phyloP scores from a whole-genome alignment of 2,888 invertebrate species.

The Scaptomyza parva region DNA sequence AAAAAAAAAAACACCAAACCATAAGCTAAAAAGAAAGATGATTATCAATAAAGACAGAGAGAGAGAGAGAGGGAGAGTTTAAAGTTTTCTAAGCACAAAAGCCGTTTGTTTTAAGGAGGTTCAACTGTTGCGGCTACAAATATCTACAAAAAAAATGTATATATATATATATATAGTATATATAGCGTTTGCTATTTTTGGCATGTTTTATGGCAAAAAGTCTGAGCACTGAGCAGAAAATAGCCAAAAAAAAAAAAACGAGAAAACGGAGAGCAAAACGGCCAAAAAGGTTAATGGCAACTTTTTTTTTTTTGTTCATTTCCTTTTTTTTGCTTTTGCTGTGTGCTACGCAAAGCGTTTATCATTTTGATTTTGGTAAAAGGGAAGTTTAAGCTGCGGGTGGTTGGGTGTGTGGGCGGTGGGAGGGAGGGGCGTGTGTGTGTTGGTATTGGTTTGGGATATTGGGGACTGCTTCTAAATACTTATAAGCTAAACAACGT shows the following conservation, averaged over 20 bases:
- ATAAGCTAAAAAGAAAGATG: neutral
- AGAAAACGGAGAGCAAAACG: slow-evolving; percentile 22
- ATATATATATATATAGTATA: neutral
- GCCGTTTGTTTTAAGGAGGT: neutral
- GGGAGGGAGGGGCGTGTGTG: neutral
- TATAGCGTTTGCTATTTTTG: slow-evolving; percentile 65
- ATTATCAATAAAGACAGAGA: neutral
- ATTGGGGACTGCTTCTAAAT: slow-evolving; percentile 35
- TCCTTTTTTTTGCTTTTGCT: no score
- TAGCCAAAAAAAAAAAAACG: slow-evolving; percentile 23
- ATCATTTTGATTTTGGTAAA: slow-evolving; percentile 27
- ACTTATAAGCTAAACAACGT: slow-evolving; percentile 63
- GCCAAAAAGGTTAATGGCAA: slow-evolving; percentile 72
- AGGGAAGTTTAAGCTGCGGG: neutral
- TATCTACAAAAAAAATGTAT: neutral
- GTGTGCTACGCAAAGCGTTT: slow-evolving; percentile 31
- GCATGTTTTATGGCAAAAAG: slow-evolving; percentile 67
- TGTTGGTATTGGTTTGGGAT: slow-evolving; percentile 11
- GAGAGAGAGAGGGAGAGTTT: neutral
- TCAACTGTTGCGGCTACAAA: slow-evolving; percentile 20
- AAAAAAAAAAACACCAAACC: neutral
- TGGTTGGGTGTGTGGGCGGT: neutral
- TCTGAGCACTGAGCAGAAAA: slow-evolving; percentile 28
- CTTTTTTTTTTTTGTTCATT: slow-evolving; percentile 20
- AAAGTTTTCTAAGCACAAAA: neutral